Percentiles rank a stretch among this genome's conserved stretches.
Evolutionary conservation across 2,797 vertebrate genomes (phyloP).

Genomic region (Agapornis canus): DNA sequence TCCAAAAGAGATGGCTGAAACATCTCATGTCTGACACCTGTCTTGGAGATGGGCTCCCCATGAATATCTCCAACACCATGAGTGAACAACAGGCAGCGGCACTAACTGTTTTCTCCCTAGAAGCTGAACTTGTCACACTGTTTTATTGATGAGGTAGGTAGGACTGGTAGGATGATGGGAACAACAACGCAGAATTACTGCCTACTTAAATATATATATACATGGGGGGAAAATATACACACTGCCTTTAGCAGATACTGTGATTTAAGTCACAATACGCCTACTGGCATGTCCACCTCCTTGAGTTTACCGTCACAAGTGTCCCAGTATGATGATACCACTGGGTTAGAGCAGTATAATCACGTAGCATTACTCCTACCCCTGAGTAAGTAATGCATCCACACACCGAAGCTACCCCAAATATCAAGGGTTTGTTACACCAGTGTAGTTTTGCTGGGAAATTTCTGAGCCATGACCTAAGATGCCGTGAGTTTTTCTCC

Average conservation of each 20-base stretch:
- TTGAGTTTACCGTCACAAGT: not conserved
- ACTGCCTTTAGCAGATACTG: slow-evolving; percentile 6
- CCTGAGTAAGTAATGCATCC: not conserved
- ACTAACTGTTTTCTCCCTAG: fast-evolving
- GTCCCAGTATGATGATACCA: not conserved
- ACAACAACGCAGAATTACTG: not conserved
- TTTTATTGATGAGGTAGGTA: not conserved
- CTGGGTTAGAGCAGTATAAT: not conserved
- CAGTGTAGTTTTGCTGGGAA: not conserved
- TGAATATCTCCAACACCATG: fast-evolving
- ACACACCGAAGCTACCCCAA: fast-evolving
- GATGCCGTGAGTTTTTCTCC: not conserved
- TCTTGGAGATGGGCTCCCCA: fast-evolving
- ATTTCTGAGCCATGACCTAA: not conserved
- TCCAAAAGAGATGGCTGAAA: not conserved
- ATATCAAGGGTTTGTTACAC: fast-evolving
- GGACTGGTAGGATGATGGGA: slow-evolving; percentile 4
- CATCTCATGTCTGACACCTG: fast-evolving
- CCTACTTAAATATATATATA: slow-evolving; percentile 24
- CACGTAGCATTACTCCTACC: not conserved
- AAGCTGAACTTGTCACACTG: not conserved
- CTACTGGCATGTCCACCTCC: not conserved
- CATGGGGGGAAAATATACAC: not conserved
- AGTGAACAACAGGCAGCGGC: fast-evolving
- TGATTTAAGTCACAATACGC: slow-evolving; percentile 9